Conservation (phyloP, 2,797 vertebrate genomes). For the Margarornis squamiger region DNA sequence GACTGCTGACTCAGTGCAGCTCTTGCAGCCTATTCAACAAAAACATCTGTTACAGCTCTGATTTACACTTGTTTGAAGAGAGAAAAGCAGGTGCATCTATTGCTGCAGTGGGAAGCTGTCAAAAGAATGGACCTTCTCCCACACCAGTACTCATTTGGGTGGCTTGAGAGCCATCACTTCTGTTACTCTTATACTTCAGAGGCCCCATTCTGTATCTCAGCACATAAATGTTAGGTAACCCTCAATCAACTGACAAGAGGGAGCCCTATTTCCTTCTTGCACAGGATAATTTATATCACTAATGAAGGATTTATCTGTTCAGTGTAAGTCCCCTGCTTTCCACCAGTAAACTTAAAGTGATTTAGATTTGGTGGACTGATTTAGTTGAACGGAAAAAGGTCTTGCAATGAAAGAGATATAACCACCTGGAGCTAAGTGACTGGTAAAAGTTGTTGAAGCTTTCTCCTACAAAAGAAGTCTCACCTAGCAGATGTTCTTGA, state of each 20-base stretch:
- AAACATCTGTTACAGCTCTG: slow-evolving; percentile 41
- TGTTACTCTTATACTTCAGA: background rate
- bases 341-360: background rate
- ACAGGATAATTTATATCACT: background rate
- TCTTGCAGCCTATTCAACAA: slow-evolving; percentile 28
- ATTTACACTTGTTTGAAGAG: slow-evolving; percentile 42
- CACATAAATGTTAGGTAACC: background rate
- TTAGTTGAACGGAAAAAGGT: background rate
- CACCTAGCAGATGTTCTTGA: background rate
- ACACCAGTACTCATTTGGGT: background rate
- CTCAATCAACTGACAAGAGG: background rate
- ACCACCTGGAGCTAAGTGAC: background rate
- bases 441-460: background rate
- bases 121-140: background rate
- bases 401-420: background rate
- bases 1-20: slow-evolving; percentile 33
- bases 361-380: background rate
- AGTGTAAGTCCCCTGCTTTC: background rate
- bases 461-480: background rate
- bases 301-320: background rate
- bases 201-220: background rate
- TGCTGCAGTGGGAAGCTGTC: background rate
- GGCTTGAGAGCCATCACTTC: background rate
- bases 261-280: background rate
- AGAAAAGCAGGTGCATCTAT: slow-evolving; percentile 18